Conservation (phyloP, 2,888 invertebrate genomes). For the Lomographa bimaculata region DNA sequence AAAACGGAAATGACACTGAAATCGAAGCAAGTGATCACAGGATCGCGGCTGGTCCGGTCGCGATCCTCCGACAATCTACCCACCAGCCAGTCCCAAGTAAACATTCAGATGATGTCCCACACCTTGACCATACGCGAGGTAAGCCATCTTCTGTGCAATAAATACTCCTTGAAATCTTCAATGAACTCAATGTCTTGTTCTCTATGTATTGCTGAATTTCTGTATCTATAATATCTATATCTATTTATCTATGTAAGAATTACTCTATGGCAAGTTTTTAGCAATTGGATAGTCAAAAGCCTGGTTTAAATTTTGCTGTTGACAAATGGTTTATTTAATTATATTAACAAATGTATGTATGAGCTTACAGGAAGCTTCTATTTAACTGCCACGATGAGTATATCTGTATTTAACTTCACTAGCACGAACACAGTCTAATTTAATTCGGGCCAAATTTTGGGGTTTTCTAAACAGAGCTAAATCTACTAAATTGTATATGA, state of each 20-base stretch:
- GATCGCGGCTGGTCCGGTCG: constrained; percentile 91
- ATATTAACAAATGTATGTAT: constrained; percentile 14
- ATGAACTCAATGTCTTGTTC: not conserved
- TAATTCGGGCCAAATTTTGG: constrained; percentile 12
- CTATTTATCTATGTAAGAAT: constrained; percentile 4
- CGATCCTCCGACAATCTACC: constrained; percentile 95
- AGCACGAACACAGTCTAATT: constrained; percentile 18
- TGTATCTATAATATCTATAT: too few relatives aligned
- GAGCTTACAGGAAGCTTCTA: constrained; percentile 40
- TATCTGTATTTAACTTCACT: constrained; percentile 18
- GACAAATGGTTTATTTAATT: constrained; percentile 1
- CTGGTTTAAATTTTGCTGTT: not conserved
- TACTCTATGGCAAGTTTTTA: constrained; percentile 5
- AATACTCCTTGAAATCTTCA: constrained; percentile 5
- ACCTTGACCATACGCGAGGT: constrained; percentile 97
- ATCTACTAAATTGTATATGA: too few relatives aligned
- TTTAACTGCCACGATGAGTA: constrained; percentile 17
- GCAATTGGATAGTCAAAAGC: constrained; percentile 13
- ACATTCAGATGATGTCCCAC: constrained; percentile 97
- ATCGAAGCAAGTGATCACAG: constrained; percentile 91
- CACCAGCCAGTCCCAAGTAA: constrained; percentile 96
- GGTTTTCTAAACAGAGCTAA: not conserved
- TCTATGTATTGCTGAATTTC: not conserved
- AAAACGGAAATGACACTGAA: constrained; percentile 97
- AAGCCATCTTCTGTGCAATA: constrained; percentile 45